Percentiles rank a stretch among this genome's conserved stretches.
Conservation (phyloP, 2,113 vertebrate genomes). For the Picathartes gymnocephalus region DNA sequence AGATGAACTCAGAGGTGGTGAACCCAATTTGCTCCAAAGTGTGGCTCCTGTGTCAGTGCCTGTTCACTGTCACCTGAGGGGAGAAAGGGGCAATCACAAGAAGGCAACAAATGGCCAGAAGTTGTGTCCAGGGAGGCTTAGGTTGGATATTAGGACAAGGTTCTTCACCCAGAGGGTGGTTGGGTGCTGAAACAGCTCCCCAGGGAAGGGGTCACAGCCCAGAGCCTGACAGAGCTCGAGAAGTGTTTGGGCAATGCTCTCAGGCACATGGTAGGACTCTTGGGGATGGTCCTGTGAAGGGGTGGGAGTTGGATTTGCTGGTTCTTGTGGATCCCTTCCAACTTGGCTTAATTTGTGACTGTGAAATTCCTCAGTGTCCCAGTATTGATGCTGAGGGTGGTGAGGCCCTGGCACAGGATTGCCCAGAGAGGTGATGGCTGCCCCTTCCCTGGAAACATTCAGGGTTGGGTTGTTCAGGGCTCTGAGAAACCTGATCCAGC, state of each 20-base stretch:
- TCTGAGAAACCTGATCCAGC: not conserved
- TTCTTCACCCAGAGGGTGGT: not conserved
- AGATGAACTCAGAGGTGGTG: not conserved
- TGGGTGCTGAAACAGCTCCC: not conserved
- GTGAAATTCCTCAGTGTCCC: not conserved
- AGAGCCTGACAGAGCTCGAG: not conserved
- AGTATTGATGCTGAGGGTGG: not conserved
- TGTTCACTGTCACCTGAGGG: not conserved
- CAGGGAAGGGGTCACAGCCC: not conserved
- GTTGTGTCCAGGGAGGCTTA: not conserved
- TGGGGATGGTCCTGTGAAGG: not conserved
- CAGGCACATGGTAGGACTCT: not conserved
- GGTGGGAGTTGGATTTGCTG: not conserved
- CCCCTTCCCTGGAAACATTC: not conserved
- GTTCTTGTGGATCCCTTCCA: not conserved
- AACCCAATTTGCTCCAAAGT: not conserved
- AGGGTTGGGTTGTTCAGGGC: not conserved
- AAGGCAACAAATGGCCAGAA: not conserved
- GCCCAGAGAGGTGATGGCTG: not conserved
- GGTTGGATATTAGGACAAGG: not conserved
- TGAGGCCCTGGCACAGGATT: not conserved
- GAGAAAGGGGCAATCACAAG: accelerated
- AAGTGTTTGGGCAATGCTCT: not conserved
- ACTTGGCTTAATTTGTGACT: not conserved
- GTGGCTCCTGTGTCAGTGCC: not conserved